A percentile compares a stretch with the other conserved stretches of the same genome.
Evolutionary conservation across 2,113 vertebrate genomes (phyloP).

Genomic region (Tetrax tetrax): DNA sequence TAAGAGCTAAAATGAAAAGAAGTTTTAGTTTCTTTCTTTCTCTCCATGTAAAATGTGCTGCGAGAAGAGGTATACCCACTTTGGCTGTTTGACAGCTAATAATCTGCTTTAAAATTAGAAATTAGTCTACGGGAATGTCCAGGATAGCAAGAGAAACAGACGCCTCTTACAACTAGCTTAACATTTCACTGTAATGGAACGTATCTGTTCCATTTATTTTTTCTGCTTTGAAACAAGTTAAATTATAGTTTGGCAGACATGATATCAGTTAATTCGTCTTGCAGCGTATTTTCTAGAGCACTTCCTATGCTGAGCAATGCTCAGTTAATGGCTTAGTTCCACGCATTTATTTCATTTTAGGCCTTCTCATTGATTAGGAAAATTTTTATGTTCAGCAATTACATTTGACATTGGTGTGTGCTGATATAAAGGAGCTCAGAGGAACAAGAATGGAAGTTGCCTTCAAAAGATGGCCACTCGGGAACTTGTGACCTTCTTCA

Average conservation of each 20-base stretch:
- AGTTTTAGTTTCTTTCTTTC: neutral
- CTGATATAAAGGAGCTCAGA: neutral
- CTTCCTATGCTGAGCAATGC: neutral
- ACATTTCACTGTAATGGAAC: neutral
- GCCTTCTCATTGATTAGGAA: slow-evolving; percentile 3
- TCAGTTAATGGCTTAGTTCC: slow-evolving; percentile 27
- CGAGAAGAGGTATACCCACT: neutral
- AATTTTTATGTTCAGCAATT: slow-evolving; percentile 13
- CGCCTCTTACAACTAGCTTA: neutral
- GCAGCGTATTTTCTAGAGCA: neutral
- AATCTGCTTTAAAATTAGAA: neutral
- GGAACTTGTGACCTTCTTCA: slow-evolving; percentile 35
- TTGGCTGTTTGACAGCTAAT: neutral
- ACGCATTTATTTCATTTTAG: neutral
- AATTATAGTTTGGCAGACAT: neutral
- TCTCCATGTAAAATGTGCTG: neutral
- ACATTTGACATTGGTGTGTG: neutral
- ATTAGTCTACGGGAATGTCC: neutral
- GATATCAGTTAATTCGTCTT: neutral
- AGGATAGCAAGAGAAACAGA: neutral
- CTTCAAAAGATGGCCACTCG: neutral
- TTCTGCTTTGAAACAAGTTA: neutral
- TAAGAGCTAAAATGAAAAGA: neutral
- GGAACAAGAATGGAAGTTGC: neutral
- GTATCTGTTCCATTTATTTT: neutral